Evolutionary conservation across 2,797 vertebrate genomes (phyloP), one percentile per base, ranked within the genome.

Genomic region (Sebastes nivosus): DNA sequence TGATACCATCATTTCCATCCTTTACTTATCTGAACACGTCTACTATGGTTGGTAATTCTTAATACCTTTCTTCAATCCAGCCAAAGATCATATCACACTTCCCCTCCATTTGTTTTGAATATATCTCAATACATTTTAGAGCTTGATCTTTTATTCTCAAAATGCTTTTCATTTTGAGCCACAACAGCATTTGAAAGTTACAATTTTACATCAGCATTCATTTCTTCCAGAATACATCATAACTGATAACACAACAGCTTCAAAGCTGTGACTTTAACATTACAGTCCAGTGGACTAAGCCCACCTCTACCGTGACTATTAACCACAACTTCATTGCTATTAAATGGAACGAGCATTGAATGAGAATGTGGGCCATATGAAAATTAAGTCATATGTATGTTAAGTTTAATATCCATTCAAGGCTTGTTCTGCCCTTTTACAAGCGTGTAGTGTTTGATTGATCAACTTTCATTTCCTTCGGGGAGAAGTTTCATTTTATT

Each of bases 361-460:
- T n/a, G 1, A 67, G 75, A 86, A 88, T 86, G 75, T 79, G 58
- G 76, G 73, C 64, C 81, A 73, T 81, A 82, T 82, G 70, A 85
- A 89, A 90, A 86, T 85, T 1, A 88, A 87, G 76, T 74, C 38
- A 58, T 84, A 42, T 82, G 71, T 84, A 82, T 79, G 60, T 91
- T 87, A 77, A 82, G 75, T 88, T 88, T 87, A 77, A 84, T 86
- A 87, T 84, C 61, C 74, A 83, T 83, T 71, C 71, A 3, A 3
- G 14, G n/a, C 74, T 82, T 12, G 18, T 77, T 79, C 67, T 90
- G 90, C 83, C 86, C 84, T 89, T 91, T 90, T 82, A 67, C 57
- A 30, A 82, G 64, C 16, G 24, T 85, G 81, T 72, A 59, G 38
- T 59, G 59, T 87, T 86, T 93, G 84, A 91, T 87, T 90, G 89